Evolutionary conservation across 1,140 invertebrate species (phyloP), one percentile per base, ranked within the genome.

Genomic region (Calephelis virginiensis): DNA sequence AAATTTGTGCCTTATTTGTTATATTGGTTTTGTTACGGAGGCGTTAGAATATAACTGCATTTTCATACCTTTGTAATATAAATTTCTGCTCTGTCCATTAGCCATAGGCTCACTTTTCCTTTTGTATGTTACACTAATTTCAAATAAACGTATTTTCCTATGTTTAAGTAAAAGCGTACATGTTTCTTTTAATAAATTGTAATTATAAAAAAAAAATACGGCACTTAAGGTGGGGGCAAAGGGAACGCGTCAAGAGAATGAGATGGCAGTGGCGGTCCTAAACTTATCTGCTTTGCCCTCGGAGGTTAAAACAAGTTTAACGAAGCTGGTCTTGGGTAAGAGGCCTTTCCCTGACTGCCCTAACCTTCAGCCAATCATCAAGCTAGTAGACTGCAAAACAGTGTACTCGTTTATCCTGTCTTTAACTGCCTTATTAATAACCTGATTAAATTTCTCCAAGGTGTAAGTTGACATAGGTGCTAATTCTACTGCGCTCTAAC

Each of bases 221-320:
- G 64, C 65, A 68, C 68, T 76, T 60, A 76, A 76, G 74, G 72
- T 76, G 74, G 74, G 74, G 72, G 68, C 72, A 71, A 69, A 76
- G 66, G 72, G 74, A 74, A 63, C 74, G 74, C 53, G 68, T 68
- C 70, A 76, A 72, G 71, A 66, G 70, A 48, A 68, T 67, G 64
- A 69, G 72, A 60, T 74, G 72, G 74, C 74, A 76, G 70, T 76
- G 74, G 74, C 69, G 74, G 46, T 69, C 72, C 14, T 73, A 73
- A 66, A 73, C 69, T 11, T 73, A 70, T 40, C 66, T 38, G 14
- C 49, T 56, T 60, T 59, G 63, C 45, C 70, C 66, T 37, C 67
- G 60, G 72, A 40, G 49, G 64, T 63, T 61, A 69, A 53, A 64
- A 71, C 68, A 64, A 69, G 53, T 68, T 11, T 66, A 37, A 67